Evolutionary conservation across 2,797 vertebrate species (phyloP).

Genomic region (Acestrorhynchus altus): DNA sequence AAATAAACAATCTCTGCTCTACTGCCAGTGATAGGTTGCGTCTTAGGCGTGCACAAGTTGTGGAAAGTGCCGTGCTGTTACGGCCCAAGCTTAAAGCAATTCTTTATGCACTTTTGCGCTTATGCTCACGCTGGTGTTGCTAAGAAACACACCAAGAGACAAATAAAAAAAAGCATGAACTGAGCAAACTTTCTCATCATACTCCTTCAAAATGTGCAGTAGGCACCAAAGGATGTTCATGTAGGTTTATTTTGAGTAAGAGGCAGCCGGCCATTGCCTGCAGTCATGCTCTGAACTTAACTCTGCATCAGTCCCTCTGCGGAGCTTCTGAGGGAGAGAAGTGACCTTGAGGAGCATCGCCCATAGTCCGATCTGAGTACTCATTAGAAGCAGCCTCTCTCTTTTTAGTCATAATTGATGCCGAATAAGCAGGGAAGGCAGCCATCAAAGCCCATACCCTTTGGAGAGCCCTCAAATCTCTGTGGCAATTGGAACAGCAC

Average conservation of each 20-base stretch:
- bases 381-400: slow-evolving; percentile 37
- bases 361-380: slow-evolving; percentile 19
- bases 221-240: background rate
- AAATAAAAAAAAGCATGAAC: background rate
- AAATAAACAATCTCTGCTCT: slow-evolving; percentile 14
- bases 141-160: background rate
- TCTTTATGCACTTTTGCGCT: slow-evolving; percentile 5
- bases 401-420: slow-evolving; percentile 31
- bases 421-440: slow-evolving; percentile 8
- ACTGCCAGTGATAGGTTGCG: slow-evolving; percentile 6
- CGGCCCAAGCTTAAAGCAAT: slow-evolving; percentile 2
- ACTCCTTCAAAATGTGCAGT: background rate
- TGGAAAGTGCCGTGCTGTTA: slow-evolving; percentile 10
- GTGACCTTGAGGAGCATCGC: slow-evolving; percentile 40
- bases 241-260: background rate
- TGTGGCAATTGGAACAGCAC: background rate
- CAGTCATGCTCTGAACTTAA: slow-evolving; percentile 18
- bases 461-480: slow-evolving; percentile 6
- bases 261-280: slow-evolving; percentile 2
- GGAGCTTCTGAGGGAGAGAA: slow-evolving; percentile 27
- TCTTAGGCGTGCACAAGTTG: background rate
- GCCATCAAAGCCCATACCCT: slow-evolving; percentile 28
- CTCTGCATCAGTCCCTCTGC: slow-evolving; percentile 16
- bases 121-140: background rate
- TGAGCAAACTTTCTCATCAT: background rate